A percentile compares a stretch with the other conserved stretches of the same genome.
Evolutionary conservation across 2,888 invertebrate species (phyloP).

Genomic region (Aspidapion aeneum): DNA sequence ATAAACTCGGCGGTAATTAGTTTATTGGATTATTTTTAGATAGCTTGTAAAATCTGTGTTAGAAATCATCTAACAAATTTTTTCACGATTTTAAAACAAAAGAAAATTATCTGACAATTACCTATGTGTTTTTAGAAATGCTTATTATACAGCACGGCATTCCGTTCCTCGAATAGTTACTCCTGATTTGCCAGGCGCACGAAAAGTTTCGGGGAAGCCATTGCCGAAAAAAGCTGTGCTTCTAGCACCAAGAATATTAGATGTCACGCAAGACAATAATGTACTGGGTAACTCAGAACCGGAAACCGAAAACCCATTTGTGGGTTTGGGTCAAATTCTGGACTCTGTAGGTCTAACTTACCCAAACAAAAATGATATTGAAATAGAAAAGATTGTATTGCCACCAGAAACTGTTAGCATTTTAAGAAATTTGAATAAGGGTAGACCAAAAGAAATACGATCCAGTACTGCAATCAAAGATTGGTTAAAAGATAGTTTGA

Average conservation of each 20-base stretch:
- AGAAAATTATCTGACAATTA: too few relatives aligned
- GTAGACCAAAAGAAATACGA: not conserved
- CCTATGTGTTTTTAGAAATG: slow-evolving; percentile 22
- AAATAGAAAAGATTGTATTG: slow-evolving; percentile 31
- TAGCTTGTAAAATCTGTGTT: too few relatives aligned
- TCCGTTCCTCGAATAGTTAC: slow-evolving; percentile 35
- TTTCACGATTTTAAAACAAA: too few relatives aligned
- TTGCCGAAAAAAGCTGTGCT: slow-evolving; percentile 23
- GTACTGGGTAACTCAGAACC: slow-evolving; percentile 13
- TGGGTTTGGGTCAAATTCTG: slow-evolving; percentile 40
- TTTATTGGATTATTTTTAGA: too few relatives aligned
- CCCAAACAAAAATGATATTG: slow-evolving; percentile 32
- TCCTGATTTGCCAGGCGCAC: slow-evolving; percentile 9
- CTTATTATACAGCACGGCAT: slow-evolving; percentile 28
- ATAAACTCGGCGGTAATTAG: too few relatives aligned
- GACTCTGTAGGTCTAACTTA: slow-evolving; percentile 43
- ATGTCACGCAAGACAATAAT: slow-evolving; percentile 20
- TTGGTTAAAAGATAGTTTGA: slow-evolving; percentile 5
- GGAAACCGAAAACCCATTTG: slow-evolving; percentile 27
- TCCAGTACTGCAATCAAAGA: slow-evolving; percentile 1
- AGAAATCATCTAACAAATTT: too few relatives aligned
- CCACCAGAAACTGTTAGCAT: slow-evolving; percentile 14
- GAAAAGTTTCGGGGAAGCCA: slow-evolving; percentile 11
- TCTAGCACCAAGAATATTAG: slow-evolving; percentile 31
- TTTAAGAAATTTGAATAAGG: slow-evolving; percentile 1